Evolutionary conservation across 2,888 invertebrate species (phyloP), one percentile per base, ranked within the genome.

Genomic region (Sinopyrophorus schimmeli): DNA sequence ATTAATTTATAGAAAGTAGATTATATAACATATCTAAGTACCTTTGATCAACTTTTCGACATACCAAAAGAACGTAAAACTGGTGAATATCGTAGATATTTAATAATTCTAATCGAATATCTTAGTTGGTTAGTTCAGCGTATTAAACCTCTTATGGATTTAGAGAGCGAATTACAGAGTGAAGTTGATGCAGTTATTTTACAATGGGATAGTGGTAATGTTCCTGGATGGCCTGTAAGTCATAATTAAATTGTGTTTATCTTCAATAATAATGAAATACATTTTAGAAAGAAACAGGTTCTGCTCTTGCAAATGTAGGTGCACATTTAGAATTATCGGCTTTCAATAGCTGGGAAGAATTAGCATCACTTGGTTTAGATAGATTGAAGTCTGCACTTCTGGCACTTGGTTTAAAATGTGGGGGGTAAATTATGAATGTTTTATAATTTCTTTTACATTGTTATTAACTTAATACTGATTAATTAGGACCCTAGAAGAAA

Each of bases 291-390:
- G 96, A 97, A 76, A 87, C 91, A 1, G 91, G 91, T 31, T 91
- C 93, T 49, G 97, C 95, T 2, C 72, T 99, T 54, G 89, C 95
- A 0, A 92, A 96, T 69, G 86, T 93, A 3, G 97, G 97, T 11
- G 98, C 98, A 2, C 95, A 96, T 77, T 80, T 99, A 55, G 99
- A 99, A 73, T 76, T 99, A n/a, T 95, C 96, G 0, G 95, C 96
- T 0, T 99, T 98, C 72, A 94, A 94, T 0, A 95, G 95, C 11
- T 91, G 92, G 86, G 92, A 94, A 75, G 99, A 99, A 74, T 74
- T 99, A 54, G 97, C 98, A 0, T 96, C 97, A 0, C 78, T 99
- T 2, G 99, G 99, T 11, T 75, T 99, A 59, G 99, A 99, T 77
- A 84, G 99, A 68, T 79, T 99, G 21, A 99, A 99, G 73, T 96